Evolutionary conservation across 2,113 vertebrate genomes (phyloP).

Genomic region (Anseranas semipalmata): DNA sequence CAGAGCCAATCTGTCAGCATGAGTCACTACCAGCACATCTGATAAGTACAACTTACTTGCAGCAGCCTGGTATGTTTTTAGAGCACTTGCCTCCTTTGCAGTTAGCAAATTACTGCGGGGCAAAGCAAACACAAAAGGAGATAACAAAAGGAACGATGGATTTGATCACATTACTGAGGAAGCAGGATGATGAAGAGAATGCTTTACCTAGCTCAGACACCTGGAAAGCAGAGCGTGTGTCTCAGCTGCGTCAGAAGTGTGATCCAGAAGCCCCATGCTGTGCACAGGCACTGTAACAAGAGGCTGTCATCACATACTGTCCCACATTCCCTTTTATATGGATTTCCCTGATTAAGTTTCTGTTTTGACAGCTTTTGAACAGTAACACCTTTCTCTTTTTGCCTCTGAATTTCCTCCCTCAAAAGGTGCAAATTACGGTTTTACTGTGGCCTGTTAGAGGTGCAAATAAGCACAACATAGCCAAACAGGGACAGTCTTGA

Average conservation of each 20-base stretch:
- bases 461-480: slow-evolving; percentile 69
- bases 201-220: slow-evolving; percentile 37
- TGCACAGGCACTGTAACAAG: slow-evolving; percentile 31
- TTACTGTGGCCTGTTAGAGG: slow-evolving; percentile 55
- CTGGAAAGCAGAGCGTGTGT: slow-evolving; percentile 33
- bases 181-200: slow-evolving; percentile 53
- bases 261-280: slow-evolving; percentile 40
- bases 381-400: slow-evolving; percentile 59
- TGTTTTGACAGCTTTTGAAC: slow-evolving; percentile 73
- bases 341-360: slow-evolving; percentile 58
- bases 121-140: slow-evolving; percentile 44
- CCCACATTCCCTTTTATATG: slow-evolving; percentile 7
- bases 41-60: slow-evolving; percentile 44
- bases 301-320: slow-evolving; percentile 55
- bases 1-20: slow-evolving; percentile 41
- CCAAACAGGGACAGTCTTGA: slow-evolving; percentile 39
- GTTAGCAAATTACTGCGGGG: slow-evolving; percentile 20
- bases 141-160: slow-evolving; percentile 22
- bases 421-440: slow-evolving; percentile 72
- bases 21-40: slow-evolving; percentile 27
- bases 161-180: slow-evolving; percentile 47
- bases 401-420: slow-evolving; percentile 56
- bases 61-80: slow-evolving; percentile 23
- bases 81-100: slow-evolving; percentile 22
- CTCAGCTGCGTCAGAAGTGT: slow-evolving; percentile 48